phyloP scores from a whole-genome alignment of 2,888 invertebrate genomes.

The Drosophila lutescens region DNA sequence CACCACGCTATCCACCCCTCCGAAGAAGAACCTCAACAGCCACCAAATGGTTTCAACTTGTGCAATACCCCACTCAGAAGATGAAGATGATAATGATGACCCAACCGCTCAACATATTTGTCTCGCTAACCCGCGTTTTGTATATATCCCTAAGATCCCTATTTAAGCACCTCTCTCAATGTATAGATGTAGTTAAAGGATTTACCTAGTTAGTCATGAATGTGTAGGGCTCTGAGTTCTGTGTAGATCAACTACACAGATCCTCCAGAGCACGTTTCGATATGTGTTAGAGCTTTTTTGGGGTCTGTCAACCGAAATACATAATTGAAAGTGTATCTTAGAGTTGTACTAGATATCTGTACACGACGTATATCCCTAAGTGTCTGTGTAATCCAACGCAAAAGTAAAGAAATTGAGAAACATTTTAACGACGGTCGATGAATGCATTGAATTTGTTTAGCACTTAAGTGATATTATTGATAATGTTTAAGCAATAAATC shows the following conservation, averaged over 20 bases:
- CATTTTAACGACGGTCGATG: conserved; percentile 44
- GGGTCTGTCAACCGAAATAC: conserved; percentile 37
- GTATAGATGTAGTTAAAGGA: conserved; percentile 31
- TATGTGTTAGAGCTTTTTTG: conserved; percentile 29
- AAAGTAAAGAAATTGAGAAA: conserved; percentile 23
- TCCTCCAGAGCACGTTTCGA: conserved; percentile 24
- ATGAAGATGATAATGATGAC: conserved; percentile 5
- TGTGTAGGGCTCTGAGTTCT: conserved; percentile 43
- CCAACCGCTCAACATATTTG: conserved; percentile 11
- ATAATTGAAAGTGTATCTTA: conserved; percentile 39
- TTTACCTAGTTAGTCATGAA: conserved; percentile 64
- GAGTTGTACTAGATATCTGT: conserved; percentile 37
- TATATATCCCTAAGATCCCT: conserved; percentile 23
- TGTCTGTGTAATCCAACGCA: conserved; percentile 46
- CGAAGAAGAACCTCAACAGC: conserved; percentile 40
- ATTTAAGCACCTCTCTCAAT: conserved; percentile 30
- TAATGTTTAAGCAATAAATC: conserved; percentile 79
- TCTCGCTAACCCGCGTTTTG: conserved; percentile 12
- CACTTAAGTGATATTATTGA: conserved; percentile 76
- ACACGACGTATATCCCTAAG: conserved; percentile 32
- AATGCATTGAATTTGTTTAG: conserved; percentile 78
- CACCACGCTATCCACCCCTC: conserved; percentile 1
- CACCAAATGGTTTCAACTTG: conserved; percentile 75
- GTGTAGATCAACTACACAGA: conserved; percentile 23
- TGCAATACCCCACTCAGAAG: conserved; percentile 59